Evolutionary conservation across 2,888 invertebrate genomes (phyloP), one percentile per base, ranked within the genome.

Genomic region (Cantharis rustica): DNA sequence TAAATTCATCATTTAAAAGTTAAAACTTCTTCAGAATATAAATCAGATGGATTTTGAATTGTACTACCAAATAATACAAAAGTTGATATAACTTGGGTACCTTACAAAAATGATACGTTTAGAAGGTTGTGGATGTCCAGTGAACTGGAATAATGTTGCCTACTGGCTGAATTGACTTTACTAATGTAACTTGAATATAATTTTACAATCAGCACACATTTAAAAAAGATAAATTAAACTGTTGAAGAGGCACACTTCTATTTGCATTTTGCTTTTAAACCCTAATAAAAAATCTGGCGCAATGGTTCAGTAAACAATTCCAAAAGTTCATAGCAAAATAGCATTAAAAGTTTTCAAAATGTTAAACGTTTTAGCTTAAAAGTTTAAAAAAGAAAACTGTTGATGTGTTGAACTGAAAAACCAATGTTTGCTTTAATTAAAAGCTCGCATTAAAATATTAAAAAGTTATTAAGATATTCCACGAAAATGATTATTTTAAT

Each of bases 61-160:
- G 82, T 77, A 82, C 81, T 82, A 81, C 80, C 81, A 82, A 83
- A 82, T 83, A 80, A 81, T 80, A 76, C 76, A 74, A 75, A 79
- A 79, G 79, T 79, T 79, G 81, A 75, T 80, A 81, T 17, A 63
- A 69, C 61, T 77, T 23, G 73, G 69, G 47, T 47, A 47, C 47
- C 47, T 47, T 47, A 9, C n/a, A 47, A 47, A 47, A 47, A 47
- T 47, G 47, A 47, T 47, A 47, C 47, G 78, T 74, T 80, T 78
- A 79, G 80, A 79, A 81, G 76, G 77, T 47, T 75, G 76, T 76
- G 76, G 78, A 75, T 78, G 79, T 80, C 80, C 79, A 81, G 77
- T 82, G 82, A 80, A 82, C 82, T 81, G 83, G 81, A 83, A 82
- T 82, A 82, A 72, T 68, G 75, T 76, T 75, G 80, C 79, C 76